Evolutionary conservation across 2,888 invertebrate species (phyloP), one percentile per base, ranked within the genome.

Genomic region (Scrobipalpa atriplicella): DNA sequence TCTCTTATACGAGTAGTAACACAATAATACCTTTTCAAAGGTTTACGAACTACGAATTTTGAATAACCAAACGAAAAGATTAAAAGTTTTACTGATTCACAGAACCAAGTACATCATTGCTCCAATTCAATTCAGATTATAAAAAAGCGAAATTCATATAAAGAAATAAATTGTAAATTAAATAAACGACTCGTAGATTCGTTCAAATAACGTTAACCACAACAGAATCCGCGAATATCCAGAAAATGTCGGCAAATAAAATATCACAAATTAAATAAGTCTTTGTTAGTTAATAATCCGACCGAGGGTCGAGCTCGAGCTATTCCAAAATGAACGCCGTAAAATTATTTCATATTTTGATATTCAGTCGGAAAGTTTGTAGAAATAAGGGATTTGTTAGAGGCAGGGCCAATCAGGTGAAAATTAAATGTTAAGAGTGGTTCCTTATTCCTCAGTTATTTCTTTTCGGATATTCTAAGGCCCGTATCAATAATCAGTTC

Each of bases 381-480:
- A 16, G n/a, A 16, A 47, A 47, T n/a, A 47, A 47, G 47, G 16
- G 47, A 16, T 67, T 70, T 68, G 69, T 68, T 47, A n/a, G n/a
- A 47, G 2, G 69, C 68, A 66, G 58, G 70, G 54, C 47, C 16
- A 47, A 47, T 29, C 5, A 29, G 29, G 29, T 29, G 29, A 29
- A 29, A 2, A 29, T 29, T 3, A 29, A 29, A 29, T 29, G 29
- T 29, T 29, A 29, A 29, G 29, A 29, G 29, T 29, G 29, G 29
- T 29, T 3, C 2, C 2, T 29, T 3, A 3, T 5, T 29, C 29
- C 29, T 5, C 29, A 3, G 2, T 29, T 29, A 29, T 29, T 29
- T 29, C 29, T 29, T 29, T 5, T n/a, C n/a, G n/a, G n/a, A n/a
- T n/a, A n/a, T n/a, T n/a, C n/a, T n/a, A n/a, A n/a, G n/a, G n/a